Conservation (phyloP, 2,113 vertebrate species). For the Spheniscus mendiculus region DNA sequence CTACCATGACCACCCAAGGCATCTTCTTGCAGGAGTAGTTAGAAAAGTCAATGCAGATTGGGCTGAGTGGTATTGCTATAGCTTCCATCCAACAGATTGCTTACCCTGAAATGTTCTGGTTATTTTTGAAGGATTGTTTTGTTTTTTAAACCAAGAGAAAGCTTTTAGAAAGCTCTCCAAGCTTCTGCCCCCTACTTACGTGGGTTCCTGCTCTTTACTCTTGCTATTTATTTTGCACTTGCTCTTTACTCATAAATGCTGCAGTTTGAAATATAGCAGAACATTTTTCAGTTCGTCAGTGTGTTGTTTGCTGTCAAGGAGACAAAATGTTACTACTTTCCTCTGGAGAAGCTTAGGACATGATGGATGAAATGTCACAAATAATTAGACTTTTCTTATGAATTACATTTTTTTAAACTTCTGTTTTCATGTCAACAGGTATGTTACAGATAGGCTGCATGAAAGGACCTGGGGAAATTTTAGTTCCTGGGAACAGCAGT, state of each 20-base stretch:
- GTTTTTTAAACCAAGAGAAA: constrained; percentile 33
- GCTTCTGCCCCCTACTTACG: constrained; percentile 49
- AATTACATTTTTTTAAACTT: constrained; percentile 68
- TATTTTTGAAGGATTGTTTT: constrained; percentile 40
- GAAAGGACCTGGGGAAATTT: constrained; percentile 49
- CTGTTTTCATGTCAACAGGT: constrained; percentile 64
- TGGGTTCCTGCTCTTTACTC: constrained; percentile 65
- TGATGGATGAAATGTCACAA: constrained; percentile 74
- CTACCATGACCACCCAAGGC: background rate
- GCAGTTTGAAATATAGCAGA: constrained; percentile 64
- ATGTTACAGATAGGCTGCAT: constrained; percentile 44
- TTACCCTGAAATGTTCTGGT: background rate
- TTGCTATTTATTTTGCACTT: constrained; percentile 69
- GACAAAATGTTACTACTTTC: constrained; percentile 67
- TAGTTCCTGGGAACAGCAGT: background rate
- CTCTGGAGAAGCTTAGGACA: constrained; percentile 68
- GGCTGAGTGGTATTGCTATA: background rate
- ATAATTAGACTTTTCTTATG: constrained; percentile 71
- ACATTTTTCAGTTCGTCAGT: constrained; percentile 67
- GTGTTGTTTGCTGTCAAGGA: constrained; percentile 73
- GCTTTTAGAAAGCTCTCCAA: constrained; percentile 53
- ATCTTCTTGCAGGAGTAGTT: background rate
- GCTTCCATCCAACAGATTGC: background rate
- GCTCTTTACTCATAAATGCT: constrained; percentile 65
- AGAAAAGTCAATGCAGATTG: background rate